Evolutionary conservation across 2,888 invertebrate genomes (phyloP), one percentile per base, ranked within the genome.

Genomic region (Yponomeuta plumbellus): DNA sequence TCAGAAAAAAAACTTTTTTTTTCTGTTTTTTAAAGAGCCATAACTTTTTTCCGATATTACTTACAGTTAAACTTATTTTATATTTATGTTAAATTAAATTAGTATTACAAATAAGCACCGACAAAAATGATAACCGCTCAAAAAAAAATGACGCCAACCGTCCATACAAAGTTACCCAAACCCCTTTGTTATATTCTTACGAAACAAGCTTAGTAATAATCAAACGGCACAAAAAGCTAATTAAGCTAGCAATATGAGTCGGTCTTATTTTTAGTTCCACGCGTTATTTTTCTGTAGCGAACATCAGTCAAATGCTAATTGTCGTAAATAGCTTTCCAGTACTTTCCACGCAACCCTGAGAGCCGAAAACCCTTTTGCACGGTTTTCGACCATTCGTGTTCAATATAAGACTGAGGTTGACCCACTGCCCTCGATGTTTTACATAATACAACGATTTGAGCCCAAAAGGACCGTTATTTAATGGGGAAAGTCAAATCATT

Each of bases 351-450:
- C 70, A 68, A 69, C 67, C 26, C 67, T 40, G 44, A 20, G 66
- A 66, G 68, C 66, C 70, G 66, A 66, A 74, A 74, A 68, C 71
- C 67, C 67, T 59, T 56, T 65, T 74, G 75, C 75, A 74, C 75
- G 75, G 79, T 74, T 78, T 80, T 78, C 75, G 75, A 73, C 74
- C 71, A 77, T 44, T 63, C 22, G 44, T 22, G 40, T 22, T 44
- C 63, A 75, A 86, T 84, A 76, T 79, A 74, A 74, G 66, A 71
- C 74, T 70, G 69, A 75, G 40, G 72, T 71, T 86, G 86, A 86
- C 88, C 88, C 79, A 88, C 80, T 88, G 80, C 71, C 88, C 87
- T 76, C 82, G 73, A 57, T 67, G 65, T 20, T 58, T 82, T 83
- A 67, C 22, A 52, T 52, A 52, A 13, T 52, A 52, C 44, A 17